Base-by-base conservation (phyloP, 2,797 vertebrate genomes). In the Muraenolepis orangiensis region DNA sequence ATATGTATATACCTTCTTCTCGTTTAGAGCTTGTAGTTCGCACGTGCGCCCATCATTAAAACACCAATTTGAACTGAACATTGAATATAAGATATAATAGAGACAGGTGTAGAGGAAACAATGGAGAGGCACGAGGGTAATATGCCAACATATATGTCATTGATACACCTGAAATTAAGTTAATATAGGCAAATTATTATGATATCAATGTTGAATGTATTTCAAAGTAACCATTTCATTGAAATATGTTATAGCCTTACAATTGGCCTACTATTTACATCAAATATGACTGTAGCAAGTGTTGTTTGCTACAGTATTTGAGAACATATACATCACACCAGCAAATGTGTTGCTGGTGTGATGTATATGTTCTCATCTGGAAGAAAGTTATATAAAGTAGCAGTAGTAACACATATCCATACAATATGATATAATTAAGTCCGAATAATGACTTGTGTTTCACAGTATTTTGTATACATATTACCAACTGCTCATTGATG, bases 1-100 rank as follows among this genome's bases (percentile, higher is more conserved):
- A 78, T 69, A 72, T 66, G 38, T 51, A 23, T 71, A 66, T 20
- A 32, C 34, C 42, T 18, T 64, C 31, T 30, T 14, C 32, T 46
- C 51, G 20, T 23, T 57, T n/a, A 11, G 57, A 66, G 23, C 32
- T 26, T 64, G 20, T 28, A 72, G 42, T 72, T 57, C 61, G 46
- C 28, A 18, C 40, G 66, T 51, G 26, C n/a, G 16, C 28, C 4
- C 36, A 68, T 12, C 10, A 10, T 64, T 64, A 64, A 38, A 38
- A 38, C 10, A 38, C n/a, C 23, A 11, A 26, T 64, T 64, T 64
- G n/a, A 26, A 26, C 23, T 26, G 57, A 64, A 26, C 57, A 26
- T 64, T 64, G 51, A 57, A 57, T 23, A 28, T 64, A 64, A 23
- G 57, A 23, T n/a, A 57, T 8, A 57, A n/a, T n/a, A n/a, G 46